Evolutionary conservation across 1,140 invertebrate genomes (phyloP).

Genomic region (Drosophila repletoides): DNA sequence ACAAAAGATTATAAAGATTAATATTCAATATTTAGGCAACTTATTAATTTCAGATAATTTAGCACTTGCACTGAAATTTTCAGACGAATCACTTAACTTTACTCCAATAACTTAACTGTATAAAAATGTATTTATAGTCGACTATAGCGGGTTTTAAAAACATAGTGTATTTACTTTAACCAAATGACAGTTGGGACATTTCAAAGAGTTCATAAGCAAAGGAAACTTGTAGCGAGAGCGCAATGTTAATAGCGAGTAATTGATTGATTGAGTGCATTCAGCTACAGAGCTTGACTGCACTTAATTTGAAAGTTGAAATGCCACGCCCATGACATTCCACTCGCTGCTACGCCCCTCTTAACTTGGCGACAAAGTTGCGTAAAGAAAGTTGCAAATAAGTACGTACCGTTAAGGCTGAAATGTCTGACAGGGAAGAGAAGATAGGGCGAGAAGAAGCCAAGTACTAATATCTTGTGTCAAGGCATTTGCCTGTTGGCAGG

Average conservation of each 20-base stretch:
- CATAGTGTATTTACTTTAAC: too few species aligned
- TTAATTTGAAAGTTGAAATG: conserved; percentile 8
- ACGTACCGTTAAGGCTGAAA: neutral
- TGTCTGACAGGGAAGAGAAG: neutral
- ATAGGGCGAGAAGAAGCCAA: neutral
- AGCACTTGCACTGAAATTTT: too few species aligned
- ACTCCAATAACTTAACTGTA: too few species aligned
- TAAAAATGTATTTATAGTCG: too few species aligned
- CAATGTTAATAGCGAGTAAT: conserved; percentile 5
- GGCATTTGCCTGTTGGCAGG: conserved; percentile 44
- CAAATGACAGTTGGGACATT: too few species aligned
- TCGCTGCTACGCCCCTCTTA: neutral
- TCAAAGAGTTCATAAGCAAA: neutral
- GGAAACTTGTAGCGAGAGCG: neutral
- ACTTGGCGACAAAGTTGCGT: conserved; percentile 50
- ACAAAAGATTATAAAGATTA: too few species aligned
- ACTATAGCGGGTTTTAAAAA: too few species aligned
- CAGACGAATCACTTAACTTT: too few species aligned
- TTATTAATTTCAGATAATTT: too few species aligned
- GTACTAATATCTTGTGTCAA: conserved; percentile 43
- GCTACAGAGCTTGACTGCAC: neutral
- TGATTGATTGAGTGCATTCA: conserved; percentile 27
- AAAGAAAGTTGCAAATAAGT: conserved; percentile 63
- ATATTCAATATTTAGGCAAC: too few species aligned
- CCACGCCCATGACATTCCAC: conserved; percentile 7